Evolutionary conservation across 2,888 invertebrate species (phyloP), one percentile per base, ranked within the genome.

Genomic region (Brenthis ino): DNA sequence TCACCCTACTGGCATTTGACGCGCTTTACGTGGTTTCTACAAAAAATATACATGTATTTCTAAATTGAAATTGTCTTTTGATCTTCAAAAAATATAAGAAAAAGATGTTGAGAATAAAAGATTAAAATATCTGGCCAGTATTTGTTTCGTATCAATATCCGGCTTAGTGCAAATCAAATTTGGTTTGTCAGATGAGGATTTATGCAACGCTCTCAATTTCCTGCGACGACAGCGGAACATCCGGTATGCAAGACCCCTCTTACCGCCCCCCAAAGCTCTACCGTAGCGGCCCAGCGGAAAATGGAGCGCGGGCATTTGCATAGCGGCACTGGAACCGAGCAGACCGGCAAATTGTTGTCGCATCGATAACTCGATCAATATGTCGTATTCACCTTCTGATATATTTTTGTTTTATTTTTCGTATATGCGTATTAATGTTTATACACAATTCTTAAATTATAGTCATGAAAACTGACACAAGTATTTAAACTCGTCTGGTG

Each of bases 171-270:
- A 88, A 89, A 91, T 89, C 90, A 88, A 91, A 91, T 93, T 92
- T 88, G 88, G 88, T 88, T 91, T 87, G 89, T 85, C 86, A 86
- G 87, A 91, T 89, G 87, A 86, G 87, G 87, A 90, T 92, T 91
- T 91, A 89, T 93, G 92, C 91, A 89, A 88, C 86, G 88, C 84
- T 91, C 90, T 90, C 92, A 92, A 93, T 92, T 93, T 93, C 92
- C 92, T 91, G 89, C 86, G 88, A 89, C 87, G 89, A 89, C 89
- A 90, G 84, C 84, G 84, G 85, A 86, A 86, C 89, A 89, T 91
- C 91, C 92, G 91, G 86, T 85, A 81, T 85, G 85, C 84, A 83
- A 74, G 77, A 73, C 77, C 79, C 71, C 68, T 66, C 56, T 53
- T 24, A 66, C 74, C 78, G 65, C 72, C 68, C 68, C 61, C 64